phyloP scores from a whole-genome alignment of 2,797 vertebrate species.

The Paratrypauchen microcephalus region DNA sequence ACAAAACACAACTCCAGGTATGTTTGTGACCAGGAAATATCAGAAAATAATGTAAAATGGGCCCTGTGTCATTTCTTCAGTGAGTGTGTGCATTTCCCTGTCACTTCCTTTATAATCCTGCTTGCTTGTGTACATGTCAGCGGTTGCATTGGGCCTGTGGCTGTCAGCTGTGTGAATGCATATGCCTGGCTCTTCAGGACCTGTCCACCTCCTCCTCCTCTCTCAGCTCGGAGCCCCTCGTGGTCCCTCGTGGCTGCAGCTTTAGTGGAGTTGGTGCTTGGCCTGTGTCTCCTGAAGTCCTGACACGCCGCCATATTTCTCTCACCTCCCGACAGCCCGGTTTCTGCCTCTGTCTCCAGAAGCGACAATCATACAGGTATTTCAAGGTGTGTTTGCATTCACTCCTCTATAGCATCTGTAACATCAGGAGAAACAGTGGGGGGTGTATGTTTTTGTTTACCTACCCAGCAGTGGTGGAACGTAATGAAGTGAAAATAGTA shows the following conservation, averaged over 20 bases:
- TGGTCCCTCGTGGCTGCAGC: background rate
- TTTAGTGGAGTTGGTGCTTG: conserved; percentile 8
- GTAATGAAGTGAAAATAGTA: too few species aligned
- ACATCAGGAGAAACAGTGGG: background rate
- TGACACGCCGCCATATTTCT: background rate
- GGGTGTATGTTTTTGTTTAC: background rate
- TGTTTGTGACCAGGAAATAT: too few species aligned
- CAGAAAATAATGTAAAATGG: too few species aligned
- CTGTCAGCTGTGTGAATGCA: conserved; percentile 8
- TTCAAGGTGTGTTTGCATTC: background rate
- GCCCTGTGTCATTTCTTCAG: background rate
- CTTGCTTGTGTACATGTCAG: background rate
- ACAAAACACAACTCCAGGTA: too few species aligned
- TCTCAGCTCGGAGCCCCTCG: conserved; percentile 2
- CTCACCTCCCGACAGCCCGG: background rate
- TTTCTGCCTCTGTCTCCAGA: background rate
- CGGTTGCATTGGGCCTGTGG: background rate
- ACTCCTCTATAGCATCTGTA: background rate
- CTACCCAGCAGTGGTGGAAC: too few species aligned
- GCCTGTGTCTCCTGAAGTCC: conserved; percentile 3
- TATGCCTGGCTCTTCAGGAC: background rate
- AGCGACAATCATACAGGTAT: background rate
- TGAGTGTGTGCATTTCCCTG: background rate
- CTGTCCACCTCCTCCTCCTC: conserved; percentile 8
- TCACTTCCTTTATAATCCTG: background rate